Conservation (phyloP, 2,888 invertebrate species). For the Matsumyia berberina region DNA sequence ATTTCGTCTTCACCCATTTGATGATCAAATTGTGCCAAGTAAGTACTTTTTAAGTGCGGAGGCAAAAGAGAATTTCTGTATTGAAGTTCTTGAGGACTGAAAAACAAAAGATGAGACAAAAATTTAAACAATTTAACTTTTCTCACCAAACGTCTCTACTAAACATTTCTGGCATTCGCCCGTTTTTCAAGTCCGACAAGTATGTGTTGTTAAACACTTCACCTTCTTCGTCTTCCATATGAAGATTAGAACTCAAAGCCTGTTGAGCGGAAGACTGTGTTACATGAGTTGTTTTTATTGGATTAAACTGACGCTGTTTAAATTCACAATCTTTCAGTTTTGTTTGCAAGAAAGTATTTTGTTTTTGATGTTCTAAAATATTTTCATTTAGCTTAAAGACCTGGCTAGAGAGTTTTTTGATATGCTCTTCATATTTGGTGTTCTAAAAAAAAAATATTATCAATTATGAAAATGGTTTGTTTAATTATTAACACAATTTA, state of each 20-base stretch:
- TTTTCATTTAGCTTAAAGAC: constrained; percentile 82
- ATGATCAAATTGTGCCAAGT: constrained; percentile 92
- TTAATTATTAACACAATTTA: background rate
- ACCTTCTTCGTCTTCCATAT: constrained; percentile 94
- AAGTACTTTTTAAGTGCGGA: constrained; percentile 93
- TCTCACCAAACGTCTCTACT: constrained; percentile 79
- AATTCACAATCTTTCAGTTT: constrained; percentile 81
- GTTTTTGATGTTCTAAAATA: constrained; percentile 82
- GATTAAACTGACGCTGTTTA: constrained; percentile 30
- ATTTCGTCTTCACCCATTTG: constrained; percentile 88
- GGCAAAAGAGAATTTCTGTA: constrained; percentile 92
- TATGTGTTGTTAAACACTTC: constrained; percentile 93
- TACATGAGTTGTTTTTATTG: background rate
- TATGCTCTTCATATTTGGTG: constrained; percentile 82
- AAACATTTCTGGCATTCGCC: constrained; percentile 84
- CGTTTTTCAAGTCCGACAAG: constrained; percentile 88
- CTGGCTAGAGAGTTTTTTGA: constrained; percentile 81
- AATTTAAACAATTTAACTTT: constrained; percentile 10
- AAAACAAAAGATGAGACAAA: constrained; percentile 10
- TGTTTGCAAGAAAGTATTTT: constrained; percentile 81
- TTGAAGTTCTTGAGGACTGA: constrained; percentile 88
- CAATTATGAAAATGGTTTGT: constrained; percentile 11
- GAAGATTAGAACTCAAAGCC: constrained; percentile 84
- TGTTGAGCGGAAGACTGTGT: constrained; percentile 61
- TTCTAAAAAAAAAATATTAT: constrained; percentile 77